These are phyloP conservation scores for Dasysyrphus tricinctus DNA, from an alignment of 2,888 invertebrate species.

Conservation along the genomic window DNA sequence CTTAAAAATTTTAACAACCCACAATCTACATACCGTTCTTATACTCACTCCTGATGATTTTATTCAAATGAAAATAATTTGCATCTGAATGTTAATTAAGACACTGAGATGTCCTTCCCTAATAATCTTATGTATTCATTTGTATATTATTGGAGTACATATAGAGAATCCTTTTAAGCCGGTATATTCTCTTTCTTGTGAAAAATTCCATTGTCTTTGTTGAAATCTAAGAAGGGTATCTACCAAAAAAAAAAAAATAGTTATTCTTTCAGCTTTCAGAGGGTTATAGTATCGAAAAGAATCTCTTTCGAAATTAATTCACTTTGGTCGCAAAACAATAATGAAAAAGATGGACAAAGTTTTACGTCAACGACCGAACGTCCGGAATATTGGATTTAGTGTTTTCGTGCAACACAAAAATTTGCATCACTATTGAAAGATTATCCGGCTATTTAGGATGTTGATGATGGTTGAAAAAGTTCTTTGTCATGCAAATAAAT, in stretches of 20 bases:
- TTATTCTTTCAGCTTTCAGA: conserved; percentile 1
- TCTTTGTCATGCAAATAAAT: conserved; percentile 8
- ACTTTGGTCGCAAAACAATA: conserved; percentile 26
- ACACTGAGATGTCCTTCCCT: conserved; percentile 29
- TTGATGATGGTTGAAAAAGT: conserved; percentile 10
- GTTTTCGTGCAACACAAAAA: conserved; percentile 32
- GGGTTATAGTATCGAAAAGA: conserved; percentile 22
- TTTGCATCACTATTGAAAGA: conserved; percentile 30
- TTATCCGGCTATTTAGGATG: conserved; percentile 16
- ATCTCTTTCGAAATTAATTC: conserved; percentile 47
- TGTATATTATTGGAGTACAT: conserved; percentile 67
- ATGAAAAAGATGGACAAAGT: conserved; percentile 29
- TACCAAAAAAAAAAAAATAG: neutral
- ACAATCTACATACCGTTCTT: neutral
- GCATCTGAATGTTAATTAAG: conserved; percentile 66
- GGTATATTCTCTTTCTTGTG: conserved; percentile 12
- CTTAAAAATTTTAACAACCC: conserved; percentile 30
- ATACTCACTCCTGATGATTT: neutral
- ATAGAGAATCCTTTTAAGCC: conserved; percentile 31
- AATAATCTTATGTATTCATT: conserved; percentile 63
- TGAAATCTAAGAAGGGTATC: conserved; percentile 26
- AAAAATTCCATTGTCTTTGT: conserved; percentile 38
- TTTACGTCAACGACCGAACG: too few relatives aligned
- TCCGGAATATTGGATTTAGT: conserved; percentile 8
- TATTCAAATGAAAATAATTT: conserved; percentile 60